Evolutionary conservation across 2,888 invertebrate genomes (phyloP).

Genomic region (Drosophila mimica): DNA sequence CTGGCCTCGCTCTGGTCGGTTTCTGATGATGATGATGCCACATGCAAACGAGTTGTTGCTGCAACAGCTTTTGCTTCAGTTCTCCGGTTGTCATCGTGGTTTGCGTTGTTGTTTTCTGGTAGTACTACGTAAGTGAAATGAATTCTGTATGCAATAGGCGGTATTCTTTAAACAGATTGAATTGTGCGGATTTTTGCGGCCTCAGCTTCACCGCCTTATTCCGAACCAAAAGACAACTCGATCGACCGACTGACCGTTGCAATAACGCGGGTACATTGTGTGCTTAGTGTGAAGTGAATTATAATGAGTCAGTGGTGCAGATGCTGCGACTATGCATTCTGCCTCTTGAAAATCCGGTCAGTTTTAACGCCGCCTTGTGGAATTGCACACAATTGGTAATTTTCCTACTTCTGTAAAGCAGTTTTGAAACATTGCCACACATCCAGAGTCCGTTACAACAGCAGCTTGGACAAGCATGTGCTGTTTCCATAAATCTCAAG

Average conservation of each 20-base stretch:
- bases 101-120: slow-evolving; percentile 29
- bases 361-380: slow-evolving; percentile 61
- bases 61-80: slow-evolving; percentile 35
- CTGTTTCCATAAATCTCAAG: slow-evolving; percentile 62
- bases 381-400: slow-evolving; percentile 67
- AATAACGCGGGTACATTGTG: slow-evolving; percentile 65
- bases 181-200: slow-evolving; percentile 50
- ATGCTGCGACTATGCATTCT: slow-evolving; percentile 23
- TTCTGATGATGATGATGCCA: slow-evolving; percentile 51
- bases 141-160: slow-evolving; percentile 49
- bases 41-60: slow-evolving; percentile 65
- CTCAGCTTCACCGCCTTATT: slow-evolving; percentile 25
- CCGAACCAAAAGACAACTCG: slow-evolving; percentile 26
- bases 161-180: slow-evolving; percentile 62
- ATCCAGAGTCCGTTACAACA: slow-evolving; percentile 25
- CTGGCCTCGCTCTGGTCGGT: slow-evolving; percentile 36
- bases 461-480: slow-evolving; percentile 26
- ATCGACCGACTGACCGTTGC: slow-evolving; percentile 36
- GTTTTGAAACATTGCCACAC: slow-evolving; percentile 44
- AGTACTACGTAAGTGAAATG: slow-evolving; percentile 41
- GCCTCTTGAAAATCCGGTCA: slow-evolving; percentile 33
- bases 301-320: slow-evolving; percentile 54
- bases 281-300: slow-evolving; percentile 67
- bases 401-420: slow-evolving; percentile 37
- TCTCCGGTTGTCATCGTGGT: slow-evolving; percentile 38